Evolutionary conservation across 2,888 invertebrate species (phyloP), one percentile per base, ranked within the genome.

Genomic region (Zonitis immaculata): DNA sequence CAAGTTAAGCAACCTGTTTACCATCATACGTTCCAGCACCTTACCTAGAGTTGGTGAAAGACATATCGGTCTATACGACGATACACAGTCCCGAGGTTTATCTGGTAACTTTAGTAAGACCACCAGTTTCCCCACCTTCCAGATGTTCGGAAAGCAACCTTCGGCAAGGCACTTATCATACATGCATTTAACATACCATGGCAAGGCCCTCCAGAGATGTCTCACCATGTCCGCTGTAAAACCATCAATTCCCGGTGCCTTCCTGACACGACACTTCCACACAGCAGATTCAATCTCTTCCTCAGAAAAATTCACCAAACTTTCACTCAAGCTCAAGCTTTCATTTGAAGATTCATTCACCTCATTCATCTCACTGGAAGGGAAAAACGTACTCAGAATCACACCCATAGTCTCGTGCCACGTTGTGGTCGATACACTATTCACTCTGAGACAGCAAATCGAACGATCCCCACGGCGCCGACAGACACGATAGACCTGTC

Each of bases 21-120:
- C 48, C 32, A 56, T 20, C 22, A 55, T 39, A 9, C 50, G 14
- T 30, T 57, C 59, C 20, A 55, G 46, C 3, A 57, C 16, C 30
- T 57, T 57, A 0, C 59, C 46, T 16, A 54, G 20, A 2, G 42
- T 30, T 7, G 49, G 43, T 2, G 50, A 26, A 9, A 54, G 20
- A 12, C 46, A 46, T 7, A 54, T 54, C 2, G 54, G 50, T 35
- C 50, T 35, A 20, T 46, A 54, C 9, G 50, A 50, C 12, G 42
- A 11, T n/a, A n/a, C n/a, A n/a, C n/a, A n/a, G n/a, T n/a, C n/a
- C n/a, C n/a, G n/a, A n/a, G n/a, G n/a, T n/a, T n/a, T n/a, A n/a
- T n/a, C n/a, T n/a, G n/a, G n/a, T n/a, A n/a, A 18, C 22, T 51
- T 47, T 11, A 35, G 47, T 5, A 51, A 20, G 5, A 47, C 14